Conservation (phyloP, 2,888 invertebrate species). For the Aproaerema taeniolella region DNA sequence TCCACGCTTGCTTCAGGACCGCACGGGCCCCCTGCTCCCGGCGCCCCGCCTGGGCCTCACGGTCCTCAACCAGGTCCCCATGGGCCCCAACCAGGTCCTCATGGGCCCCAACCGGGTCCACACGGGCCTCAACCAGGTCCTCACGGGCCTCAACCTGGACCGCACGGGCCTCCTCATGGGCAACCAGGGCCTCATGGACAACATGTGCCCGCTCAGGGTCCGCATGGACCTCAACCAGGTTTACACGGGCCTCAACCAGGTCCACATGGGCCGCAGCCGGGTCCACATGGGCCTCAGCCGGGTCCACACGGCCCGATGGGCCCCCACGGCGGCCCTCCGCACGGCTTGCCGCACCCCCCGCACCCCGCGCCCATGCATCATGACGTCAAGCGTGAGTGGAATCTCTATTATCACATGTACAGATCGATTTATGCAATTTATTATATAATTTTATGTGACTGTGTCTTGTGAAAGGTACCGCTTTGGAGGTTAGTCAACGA, state of each 20-base stretch:
- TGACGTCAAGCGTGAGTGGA: slow-evolving; percentile 55
- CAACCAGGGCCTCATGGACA: slow-evolving; percentile 26
- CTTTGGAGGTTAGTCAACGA: no score
- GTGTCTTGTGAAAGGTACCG: no score
- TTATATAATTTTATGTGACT: no score
- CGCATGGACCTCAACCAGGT: no score
- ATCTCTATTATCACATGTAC: neutral
- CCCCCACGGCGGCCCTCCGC: slow-evolving; percentile 22
- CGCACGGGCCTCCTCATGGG: slow-evolving; percentile 31
- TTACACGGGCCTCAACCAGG: no score
- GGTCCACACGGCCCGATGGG: slow-evolving; percentile 12
- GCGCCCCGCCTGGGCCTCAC: no score
- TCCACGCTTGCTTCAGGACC: no score
- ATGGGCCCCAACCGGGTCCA: slow-evolving; percentile 31
- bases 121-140: slow-evolving; percentile 26
- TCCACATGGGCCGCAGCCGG: slow-evolving; percentile 19
- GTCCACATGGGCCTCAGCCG: slow-evolving; percentile 17
- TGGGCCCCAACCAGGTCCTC: no score
- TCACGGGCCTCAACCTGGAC: slow-evolving; percentile 13
- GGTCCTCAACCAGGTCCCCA: no score
- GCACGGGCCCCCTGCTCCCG: no score
- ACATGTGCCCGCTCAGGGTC: slow-evolving; percentile 25
- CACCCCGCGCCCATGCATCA: slow-evolving; percentile 27
- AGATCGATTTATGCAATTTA: no score
- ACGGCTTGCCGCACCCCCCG: slow-evolving; percentile 25